Evolutionary conservation across 2,113 vertebrate genomes (phyloP), one percentile per base, ranked within the genome.

Genomic region (Misgurnus anguillicaudatus): DNA sequence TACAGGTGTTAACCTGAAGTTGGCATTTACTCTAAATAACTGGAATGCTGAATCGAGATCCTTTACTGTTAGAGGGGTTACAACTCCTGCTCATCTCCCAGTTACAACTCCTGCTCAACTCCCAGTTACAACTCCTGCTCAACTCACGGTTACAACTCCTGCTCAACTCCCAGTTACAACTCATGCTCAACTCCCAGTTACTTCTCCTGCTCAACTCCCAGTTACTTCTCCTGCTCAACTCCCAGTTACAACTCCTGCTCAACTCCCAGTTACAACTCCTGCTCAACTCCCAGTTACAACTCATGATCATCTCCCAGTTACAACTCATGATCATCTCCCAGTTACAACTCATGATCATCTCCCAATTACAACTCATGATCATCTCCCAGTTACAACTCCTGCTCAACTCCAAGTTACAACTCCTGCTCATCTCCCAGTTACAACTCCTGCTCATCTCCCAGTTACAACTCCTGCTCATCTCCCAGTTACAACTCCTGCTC

Each of bases 1-100:
- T 79, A 65, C 85, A 94, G 93, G 90, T 4, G 84, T 85, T 6
- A 88, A 91, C 83, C 77, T 92, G 83, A 91, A 71, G 2, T 82
- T 94, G 84, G 84, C 81, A 67, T 94, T 94, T 82, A 88, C 83
- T 1, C 79, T 93, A 83, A 92, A 90, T 38, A 75, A 89, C 1
- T 91, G 91, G 88, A 72, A 48, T 0, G 60, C 86, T 16, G 8
- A 80, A 13, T 93, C 93, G 0, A 83, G 77, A 4, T 17, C 87
- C 61, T 92, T 94, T 83, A 63, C 72, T 0, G 51, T 92, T 9
- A 87, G 10, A 13, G 58, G 72, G 17, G 11, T 3, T 19, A 31
- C 24, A 74, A 4, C 39, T 72, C 24, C n/a, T 16, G 16, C 9
- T 61, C 47, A 36, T 19, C 38, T 36, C n/a, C 68, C 1, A 45